These are phyloP conservation scores for Trichomalopsis sarcophagae DNA, from an alignment of 1,140 invertebrate genomes.

Conservation along the genomic window DNA sequence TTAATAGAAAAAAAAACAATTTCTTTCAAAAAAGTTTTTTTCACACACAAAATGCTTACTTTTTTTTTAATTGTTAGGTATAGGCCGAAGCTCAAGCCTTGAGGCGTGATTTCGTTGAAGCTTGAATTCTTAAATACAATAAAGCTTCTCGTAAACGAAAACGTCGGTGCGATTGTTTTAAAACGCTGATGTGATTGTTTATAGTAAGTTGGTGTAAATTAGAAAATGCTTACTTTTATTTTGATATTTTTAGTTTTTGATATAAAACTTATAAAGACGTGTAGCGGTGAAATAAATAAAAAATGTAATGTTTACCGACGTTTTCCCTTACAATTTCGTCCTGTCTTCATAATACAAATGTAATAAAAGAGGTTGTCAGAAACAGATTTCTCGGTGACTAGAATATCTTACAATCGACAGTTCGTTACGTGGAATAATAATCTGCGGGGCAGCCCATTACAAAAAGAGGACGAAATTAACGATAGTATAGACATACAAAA, in stretches of 20 bases:
- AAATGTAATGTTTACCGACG: slow-evolving; percentile 3
- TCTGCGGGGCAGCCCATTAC: slow-evolving; percentile 57
- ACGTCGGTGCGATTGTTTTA: slow-evolving; percentile 14
- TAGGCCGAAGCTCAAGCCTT: slow-evolving; percentile 27
- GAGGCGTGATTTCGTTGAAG: slow-evolving; percentile 33
- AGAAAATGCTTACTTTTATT: neutral
- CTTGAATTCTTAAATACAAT: slow-evolving; percentile 27
- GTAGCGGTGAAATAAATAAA: too few relatives aligned
- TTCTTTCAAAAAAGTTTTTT: slow-evolving; percentile 35
- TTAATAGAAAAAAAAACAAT: slow-evolving; percentile 16
- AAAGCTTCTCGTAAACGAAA: slow-evolving; percentile 19
- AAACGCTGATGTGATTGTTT: neutral
- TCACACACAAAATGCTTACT: slow-evolving; percentile 27
- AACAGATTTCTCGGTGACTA: slow-evolving; percentile 69
- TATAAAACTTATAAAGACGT: neutral
- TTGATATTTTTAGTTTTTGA: neutral
- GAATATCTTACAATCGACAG: slow-evolving; percentile 70
- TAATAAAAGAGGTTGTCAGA: slow-evolving; percentile 57
- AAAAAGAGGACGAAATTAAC: slow-evolving; percentile 55
- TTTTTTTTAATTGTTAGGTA: neutral
- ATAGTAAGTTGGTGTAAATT: neutral
- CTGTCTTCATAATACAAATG: slow-evolving; percentile 42
- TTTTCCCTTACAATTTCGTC: slow-evolving; percentile 33
- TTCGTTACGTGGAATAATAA: slow-evolving; percentile 66
- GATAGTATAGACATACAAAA: slow-evolving; percentile 57